Evolutionary conservation across 2,888 invertebrate species (phyloP), one percentile per base, ranked within the genome.

Genomic region (Julus scandinavius): DNA sequence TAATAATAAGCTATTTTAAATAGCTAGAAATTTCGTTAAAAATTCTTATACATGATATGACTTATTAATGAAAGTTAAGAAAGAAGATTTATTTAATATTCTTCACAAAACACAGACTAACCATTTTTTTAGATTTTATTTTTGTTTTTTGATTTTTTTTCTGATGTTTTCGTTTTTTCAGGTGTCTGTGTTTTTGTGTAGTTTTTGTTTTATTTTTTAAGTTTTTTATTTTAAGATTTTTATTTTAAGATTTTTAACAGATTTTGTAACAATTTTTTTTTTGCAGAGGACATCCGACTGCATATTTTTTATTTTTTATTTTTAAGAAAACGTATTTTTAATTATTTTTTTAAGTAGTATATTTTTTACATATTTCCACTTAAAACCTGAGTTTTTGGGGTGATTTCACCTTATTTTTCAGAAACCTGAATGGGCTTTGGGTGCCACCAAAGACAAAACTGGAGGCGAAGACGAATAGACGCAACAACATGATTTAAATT

Each of bases 371-470:
- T 89, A 88, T n/a, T 5, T 49, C 20, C 2, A 84, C 40, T 17
- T 17, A 63, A 63, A 63, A n/a, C 17, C 58, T 7, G 58, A 63
- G 58, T 63, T 63, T 41, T 86, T 20, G 20, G 41, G 50, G 50
- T 38, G 45, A 86, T 45, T 50, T 50, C 45, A 80, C 72, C 45
- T 80, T 40, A 49, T 83, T 83, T 87, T 87, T 88, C 87, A 85
- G 45, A 90, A 90, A 89, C 90, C 90, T 20, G 90, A 90, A 89
- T 90, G 90, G 90, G 90, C 90, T 54, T 85, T 90, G 89, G 90
- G 90, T 85, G 86, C 89, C 88, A 89, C 89, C 89, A 89, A 90
- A 90, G 88, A 87, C 2, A 58, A 38, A n/a, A 63, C 38, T 49
- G 89, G 50, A 49, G 88, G 63, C n/a, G 87, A 85, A 80, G 89